These are phyloP conservation scores for Neelides folsomi DNA, from an alignment of 2,888 invertebrate species.

Conservation along the genomic window DNA sequence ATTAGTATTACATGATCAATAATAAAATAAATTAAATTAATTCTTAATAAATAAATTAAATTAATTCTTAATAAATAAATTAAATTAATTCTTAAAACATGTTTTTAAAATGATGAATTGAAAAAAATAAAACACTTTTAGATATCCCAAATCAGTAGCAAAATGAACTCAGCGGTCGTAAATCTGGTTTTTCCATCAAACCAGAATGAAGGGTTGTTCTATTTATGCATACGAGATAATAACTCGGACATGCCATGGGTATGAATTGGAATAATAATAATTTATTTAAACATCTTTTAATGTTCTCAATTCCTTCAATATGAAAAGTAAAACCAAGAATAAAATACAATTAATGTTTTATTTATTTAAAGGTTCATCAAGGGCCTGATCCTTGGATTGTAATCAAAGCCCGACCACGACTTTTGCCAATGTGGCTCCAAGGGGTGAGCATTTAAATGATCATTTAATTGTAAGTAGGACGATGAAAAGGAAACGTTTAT, in stretches of 20 bases:
- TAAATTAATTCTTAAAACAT: too few species aligned
- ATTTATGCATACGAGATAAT: constrained; percentile 26
- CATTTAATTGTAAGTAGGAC: too few species aligned
- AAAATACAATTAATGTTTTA: neutral
- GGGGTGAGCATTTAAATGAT: constrained; percentile 54
- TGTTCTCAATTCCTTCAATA: neutral
- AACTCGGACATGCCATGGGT: constrained; percentile 17
- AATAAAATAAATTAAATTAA: neutral
- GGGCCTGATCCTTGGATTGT: constrained; percentile 35
- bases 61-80: too few species aligned
- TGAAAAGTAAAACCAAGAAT: too few species aligned
- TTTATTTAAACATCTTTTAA: too few species aligned
- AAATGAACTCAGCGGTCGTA: constrained; percentile 16
- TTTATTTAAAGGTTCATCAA: constrained; percentile 33
- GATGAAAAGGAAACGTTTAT: too few species aligned
- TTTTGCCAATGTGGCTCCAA: constrained; percentile 65
- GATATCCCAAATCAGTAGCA: constrained; percentile 21
- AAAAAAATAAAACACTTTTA: too few species aligned
- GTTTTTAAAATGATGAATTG: too few species aligned
- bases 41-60: too few species aligned
- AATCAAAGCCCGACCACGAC: constrained; percentile 48
- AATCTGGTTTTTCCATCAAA: constrained; percentile 19
- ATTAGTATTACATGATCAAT: too few species aligned
- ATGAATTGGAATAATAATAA: constrained; percentile 13
- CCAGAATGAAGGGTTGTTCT: constrained; percentile 20